phyloP scores from a whole-genome alignment of 2,797 vertebrate genomes.

The Coreius guichenoti region DNA sequence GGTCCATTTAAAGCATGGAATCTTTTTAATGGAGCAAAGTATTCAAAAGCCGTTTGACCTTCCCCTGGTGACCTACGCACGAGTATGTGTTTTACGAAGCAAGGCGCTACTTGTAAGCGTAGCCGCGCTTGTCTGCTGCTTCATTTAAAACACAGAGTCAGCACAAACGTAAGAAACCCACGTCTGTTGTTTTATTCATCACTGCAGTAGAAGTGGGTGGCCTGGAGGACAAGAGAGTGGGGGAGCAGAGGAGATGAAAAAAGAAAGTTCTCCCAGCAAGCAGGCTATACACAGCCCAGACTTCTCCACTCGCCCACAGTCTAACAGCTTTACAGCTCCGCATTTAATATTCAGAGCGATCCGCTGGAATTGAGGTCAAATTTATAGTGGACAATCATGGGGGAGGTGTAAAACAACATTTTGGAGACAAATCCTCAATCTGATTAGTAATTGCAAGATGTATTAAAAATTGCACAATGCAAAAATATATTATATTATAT shows the following conservation, averaged over 20 bases:
- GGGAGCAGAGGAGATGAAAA: conserved; percentile 42
- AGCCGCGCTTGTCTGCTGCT: conserved; percentile 54
- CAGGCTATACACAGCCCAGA: background rate
- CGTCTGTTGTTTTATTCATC: conserved; percentile 83
- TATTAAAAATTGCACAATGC: background rate
- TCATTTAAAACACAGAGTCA: conserved; percentile 78
- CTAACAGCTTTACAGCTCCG: conserved; percentile 1
- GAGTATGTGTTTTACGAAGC: conserved; percentile 63
- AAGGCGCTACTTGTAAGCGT: conserved; percentile 52
- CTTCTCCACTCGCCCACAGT: background rate
- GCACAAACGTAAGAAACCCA: conserved; percentile 71
- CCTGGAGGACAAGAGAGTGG: conserved; percentile 64
- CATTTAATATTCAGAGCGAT: conserved; percentile 29
- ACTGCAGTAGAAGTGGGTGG: conserved; percentile 75
- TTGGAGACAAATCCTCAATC: background rate
- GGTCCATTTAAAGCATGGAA: conserved; percentile 41
- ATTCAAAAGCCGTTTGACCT: conserved; percentile 52
- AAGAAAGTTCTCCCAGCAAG: conserved; percentile 32
- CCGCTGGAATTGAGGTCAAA: conserved; percentile 20
- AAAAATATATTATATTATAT: too few species aligned
- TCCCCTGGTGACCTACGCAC: conserved; percentile 54
- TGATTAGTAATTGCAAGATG: background rate
- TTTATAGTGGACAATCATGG: conserved; percentile 30
- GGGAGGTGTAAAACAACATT: background rate
- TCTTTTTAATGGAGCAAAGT: conserved; percentile 39